Conservation (phyloP, 2,797 vertebrate genomes). For the Chrysolophus pictus region DNA sequence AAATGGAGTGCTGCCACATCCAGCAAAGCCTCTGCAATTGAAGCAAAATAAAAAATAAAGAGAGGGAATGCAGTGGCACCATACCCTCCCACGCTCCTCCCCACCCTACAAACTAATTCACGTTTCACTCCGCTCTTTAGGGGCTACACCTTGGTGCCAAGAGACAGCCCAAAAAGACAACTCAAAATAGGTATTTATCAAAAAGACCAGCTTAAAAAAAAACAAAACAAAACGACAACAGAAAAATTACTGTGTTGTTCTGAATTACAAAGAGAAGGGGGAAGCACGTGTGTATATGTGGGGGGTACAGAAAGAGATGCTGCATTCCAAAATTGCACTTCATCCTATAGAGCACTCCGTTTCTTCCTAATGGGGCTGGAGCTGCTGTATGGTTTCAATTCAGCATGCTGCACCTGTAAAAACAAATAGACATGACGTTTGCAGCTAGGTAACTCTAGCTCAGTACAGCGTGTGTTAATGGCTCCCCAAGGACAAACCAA, state of each 20-base stretch:
- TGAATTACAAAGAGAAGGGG: not conserved
- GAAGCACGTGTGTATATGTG: rapidly evolving
- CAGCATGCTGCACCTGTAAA: constrained; percentile 97
- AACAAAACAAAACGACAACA: not conserved
- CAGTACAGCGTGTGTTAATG: constrained; percentile 88
- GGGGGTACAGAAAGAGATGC: not conserved
- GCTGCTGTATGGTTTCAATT: constrained; percentile 85
- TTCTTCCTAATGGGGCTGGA: constrained; percentile 89
- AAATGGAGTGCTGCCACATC: not conserved
- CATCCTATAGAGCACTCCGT: constrained; percentile 80
- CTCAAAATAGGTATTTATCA: not conserved
- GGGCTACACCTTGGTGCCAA: not conserved
- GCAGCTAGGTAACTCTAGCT: constrained; percentile 92
- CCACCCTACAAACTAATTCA: not conserved
- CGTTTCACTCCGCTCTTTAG: not conserved
- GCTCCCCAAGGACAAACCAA: constrained; percentile 90
- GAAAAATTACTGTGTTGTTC: not conserved
- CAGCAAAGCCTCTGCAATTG: not conserved
- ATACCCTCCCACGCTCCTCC: not conserved
- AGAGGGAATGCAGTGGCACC: not conserved
- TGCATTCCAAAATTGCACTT: not conserved
- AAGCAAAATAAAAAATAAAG: not conserved
- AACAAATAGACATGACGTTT: constrained; percentile 92
- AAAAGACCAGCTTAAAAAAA: not conserved
- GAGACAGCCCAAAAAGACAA: not conserved